These are phyloP conservation scores for Rutpela maculata DNA, from an alignment of 2,888 invertebrate species.

Conservation along the genomic window DNA sequence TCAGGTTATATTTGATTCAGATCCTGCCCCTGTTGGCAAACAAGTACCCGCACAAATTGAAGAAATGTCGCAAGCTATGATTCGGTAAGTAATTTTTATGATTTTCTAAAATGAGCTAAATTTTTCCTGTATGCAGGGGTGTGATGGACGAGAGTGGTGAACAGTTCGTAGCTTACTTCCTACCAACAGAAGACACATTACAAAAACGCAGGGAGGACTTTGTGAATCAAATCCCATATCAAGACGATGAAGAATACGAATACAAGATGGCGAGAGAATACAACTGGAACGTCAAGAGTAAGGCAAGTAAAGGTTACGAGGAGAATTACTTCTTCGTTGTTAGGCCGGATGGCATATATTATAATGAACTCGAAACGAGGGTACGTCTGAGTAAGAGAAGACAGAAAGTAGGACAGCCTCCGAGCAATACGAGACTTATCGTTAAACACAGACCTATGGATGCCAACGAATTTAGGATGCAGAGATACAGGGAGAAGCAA, in stretches of 20 bases:
- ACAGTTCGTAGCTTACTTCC: conserved; percentile 99
- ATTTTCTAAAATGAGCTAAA: conserved; percentile 15
- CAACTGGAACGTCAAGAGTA: conserved; percentile 99
- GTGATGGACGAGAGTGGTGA: conserved; percentile 99
- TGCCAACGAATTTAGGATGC: conserved; percentile 90
- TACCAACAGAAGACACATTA: conserved; percentile 95
- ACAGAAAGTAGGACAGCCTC: conserved; percentile 80
- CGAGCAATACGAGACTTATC: conserved; percentile 88
- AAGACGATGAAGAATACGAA: conserved; percentile 95
- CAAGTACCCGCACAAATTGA: conserved; percentile 92
- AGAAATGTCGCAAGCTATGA: conserved; percentile 99
- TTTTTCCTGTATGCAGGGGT: conserved; percentile 80
- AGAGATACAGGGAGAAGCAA: conserved; percentile 89
- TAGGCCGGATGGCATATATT: conserved; percentile 92
- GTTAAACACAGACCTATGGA: conserved; percentile 93
- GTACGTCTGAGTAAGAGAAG: conserved; percentile 95
- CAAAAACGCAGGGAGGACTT: conserved; percentile 91
- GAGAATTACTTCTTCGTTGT: conserved; percentile 98
- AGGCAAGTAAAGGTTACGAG: conserved; percentile 85
- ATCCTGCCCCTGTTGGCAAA: conserved; percentile 94
- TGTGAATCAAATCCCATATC: conserved; percentile 84
- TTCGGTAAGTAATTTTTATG: conserved; percentile 79
- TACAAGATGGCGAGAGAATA: conserved; percentile 98
- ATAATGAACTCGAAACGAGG: conserved; percentile 96
- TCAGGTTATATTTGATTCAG: conserved; percentile 98